Evolutionary conservation across 2,888 invertebrate species (phyloP).

Genomic region (Argyresthia albistria): DNA sequence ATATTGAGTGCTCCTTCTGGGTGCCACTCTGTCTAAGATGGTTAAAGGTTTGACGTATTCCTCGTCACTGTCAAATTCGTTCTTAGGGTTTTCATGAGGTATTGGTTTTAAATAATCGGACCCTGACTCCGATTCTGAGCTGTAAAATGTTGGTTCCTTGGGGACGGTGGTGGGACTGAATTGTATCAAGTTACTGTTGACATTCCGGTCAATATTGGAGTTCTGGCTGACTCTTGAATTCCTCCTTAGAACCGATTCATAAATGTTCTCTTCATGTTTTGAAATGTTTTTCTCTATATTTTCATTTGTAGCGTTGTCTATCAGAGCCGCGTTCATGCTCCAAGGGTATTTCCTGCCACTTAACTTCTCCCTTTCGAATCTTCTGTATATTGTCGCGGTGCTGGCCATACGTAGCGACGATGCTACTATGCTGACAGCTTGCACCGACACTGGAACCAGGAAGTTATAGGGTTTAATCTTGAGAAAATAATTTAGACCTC

Average conservation of each 20-base stretch:
- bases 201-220: constrained; percentile 12
- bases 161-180: constrained; percentile 41
- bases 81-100: constrained; percentile 13
- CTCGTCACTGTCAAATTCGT: constrained; percentile 40
- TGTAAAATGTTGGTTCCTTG: constrained; percentile 26
- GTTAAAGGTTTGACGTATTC: constrained; percentile 48
- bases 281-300: constrained; percentile 15
- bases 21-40: constrained; percentile 53
- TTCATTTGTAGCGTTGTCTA: constrained; percentile 35
- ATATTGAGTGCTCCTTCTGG: constrained; percentile 33
- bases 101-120: constrained; percentile 30
- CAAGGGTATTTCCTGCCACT: constrained; percentile 83
- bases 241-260: constrained; percentile 28
- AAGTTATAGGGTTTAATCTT: no score
- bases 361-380: constrained; percentile 84
- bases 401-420: constrained; percentile 79
- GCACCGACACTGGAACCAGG: constrained; percentile 72
- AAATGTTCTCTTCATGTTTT: constrained; percentile 27
- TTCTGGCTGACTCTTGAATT: constrained; percentile 11
- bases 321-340: constrained; percentile 40
- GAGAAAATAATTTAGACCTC: no score
- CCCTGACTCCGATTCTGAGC: constrained; percentile 37
- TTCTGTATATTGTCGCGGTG: constrained; percentile 79
- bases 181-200: constrained; percentile 47
- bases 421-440: constrained; percentile 76